These are phyloP conservation scores for Pachypanchax playfairii DNA, from an alignment of 2,113 vertebrate genomes.

Conservation along the genomic window DNA sequence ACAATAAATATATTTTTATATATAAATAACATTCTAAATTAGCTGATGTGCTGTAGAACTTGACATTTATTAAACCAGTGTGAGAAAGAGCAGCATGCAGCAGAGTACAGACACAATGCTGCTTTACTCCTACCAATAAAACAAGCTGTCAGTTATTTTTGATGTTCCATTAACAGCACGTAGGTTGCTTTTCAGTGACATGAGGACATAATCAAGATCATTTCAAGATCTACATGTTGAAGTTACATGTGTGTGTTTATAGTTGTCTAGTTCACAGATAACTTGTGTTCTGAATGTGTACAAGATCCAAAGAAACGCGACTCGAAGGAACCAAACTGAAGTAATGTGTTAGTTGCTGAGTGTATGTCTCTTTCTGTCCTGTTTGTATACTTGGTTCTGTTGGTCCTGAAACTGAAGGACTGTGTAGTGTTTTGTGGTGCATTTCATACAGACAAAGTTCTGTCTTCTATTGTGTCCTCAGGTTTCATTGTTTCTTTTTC, in stretches of 20 bases:
- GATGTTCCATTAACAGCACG: neutral
- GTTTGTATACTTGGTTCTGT: neutral
- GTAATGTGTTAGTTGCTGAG: too few species aligned
- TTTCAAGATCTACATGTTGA: neutral
- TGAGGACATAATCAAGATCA: neutral
- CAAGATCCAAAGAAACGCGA: neutral
- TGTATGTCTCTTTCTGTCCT: neutral
- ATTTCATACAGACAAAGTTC: neutral
- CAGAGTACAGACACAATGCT: neutral
- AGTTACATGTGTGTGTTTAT: neutral
- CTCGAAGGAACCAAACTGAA: neutral
- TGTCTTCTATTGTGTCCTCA: slow-evolving; percentile 55
- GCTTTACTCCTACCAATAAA: neutral
- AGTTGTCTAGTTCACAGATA: neutral
- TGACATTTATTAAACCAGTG: too few species aligned
- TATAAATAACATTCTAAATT: too few species aligned
- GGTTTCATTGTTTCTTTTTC: slow-evolving; percentile 54
- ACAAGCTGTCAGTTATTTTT: too few species aligned
- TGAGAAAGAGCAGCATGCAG: too few species aligned
- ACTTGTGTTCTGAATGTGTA: neutral
- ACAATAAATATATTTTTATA: too few species aligned
- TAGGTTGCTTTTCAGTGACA: too few species aligned
- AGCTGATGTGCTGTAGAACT: too few species aligned
- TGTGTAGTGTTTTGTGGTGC: slow-evolving; percentile 2
- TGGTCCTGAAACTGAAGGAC: neutral